These are phyloP conservation scores for Nesidiocoris tenuis DNA, from an alignment of 2,888 invertebrate genomes.

Conservation along the genomic window DNA sequence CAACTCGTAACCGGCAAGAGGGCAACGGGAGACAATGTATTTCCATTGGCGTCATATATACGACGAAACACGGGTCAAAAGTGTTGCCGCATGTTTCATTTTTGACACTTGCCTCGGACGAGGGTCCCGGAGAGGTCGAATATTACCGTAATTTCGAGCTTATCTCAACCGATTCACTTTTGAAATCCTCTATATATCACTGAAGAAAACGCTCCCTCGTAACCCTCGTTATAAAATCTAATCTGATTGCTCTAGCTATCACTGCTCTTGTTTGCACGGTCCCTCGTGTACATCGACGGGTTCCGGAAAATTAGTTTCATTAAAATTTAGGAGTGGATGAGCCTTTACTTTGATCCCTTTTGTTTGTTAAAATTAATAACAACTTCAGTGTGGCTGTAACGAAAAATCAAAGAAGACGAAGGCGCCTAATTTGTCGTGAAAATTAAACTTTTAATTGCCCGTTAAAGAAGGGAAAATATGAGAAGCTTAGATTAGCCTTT, in stretches of 20 bases:
- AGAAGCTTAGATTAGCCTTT: slow-evolving; percentile 3
- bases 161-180: slow-evolving; percentile 36
- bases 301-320: slow-evolving; percentile 31
- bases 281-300: slow-evolving; percentile 28
- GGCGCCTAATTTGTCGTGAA: slow-evolving; percentile 25
- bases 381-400: slow-evolving; percentile 21
- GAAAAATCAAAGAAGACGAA: slow-evolving; percentile 36
- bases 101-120: slow-evolving; percentile 18
- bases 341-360: slow-evolving; percentile 32
- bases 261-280: slow-evolving; percentile 39
- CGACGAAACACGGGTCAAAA: slow-evolving; percentile 1
- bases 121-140: slow-evolving; percentile 1
- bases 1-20: not conserved
- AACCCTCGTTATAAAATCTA: slow-evolving; percentile 35
- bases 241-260: slow-evolving; percentile 37
- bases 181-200: slow-evolving; percentile 35
- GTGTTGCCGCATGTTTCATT: slow-evolving; percentile 24
- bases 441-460: slow-evolving; percentile 39
- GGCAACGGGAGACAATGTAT: not conserved
- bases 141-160: slow-evolving; percentile 32
- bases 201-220: not conserved
- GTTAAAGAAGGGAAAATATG: slow-evolving; percentile 22
- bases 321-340: slow-evolving; percentile 31
- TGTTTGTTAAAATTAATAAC: slow-evolving; percentile 37
- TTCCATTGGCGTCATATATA: slow-evolving; percentile 9